Evolutionary conservation across 2,797 vertebrate species (phyloP).

Genomic region (Gymnoscopelus braueri): DNA sequence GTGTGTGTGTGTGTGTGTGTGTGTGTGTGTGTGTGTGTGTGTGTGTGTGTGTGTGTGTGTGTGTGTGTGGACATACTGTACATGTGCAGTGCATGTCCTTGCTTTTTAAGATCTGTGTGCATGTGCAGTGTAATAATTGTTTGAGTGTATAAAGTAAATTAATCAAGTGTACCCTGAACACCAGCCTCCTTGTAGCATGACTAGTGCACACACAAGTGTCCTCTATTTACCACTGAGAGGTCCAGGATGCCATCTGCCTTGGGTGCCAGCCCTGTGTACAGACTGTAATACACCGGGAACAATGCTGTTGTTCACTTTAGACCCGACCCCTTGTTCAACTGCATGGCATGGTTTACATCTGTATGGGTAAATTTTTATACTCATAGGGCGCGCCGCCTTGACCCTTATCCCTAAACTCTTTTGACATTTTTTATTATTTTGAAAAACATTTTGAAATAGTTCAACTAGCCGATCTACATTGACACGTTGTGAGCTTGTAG

Average conservation of each 20-base stretch:
- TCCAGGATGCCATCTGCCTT: conserved; percentile 34
- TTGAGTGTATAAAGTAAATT: conserved; percentile 17
- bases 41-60: too few relatives aligned
- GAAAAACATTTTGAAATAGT: too few relatives aligned
- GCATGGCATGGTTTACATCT: conserved; percentile 45
- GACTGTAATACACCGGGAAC: conserved; percentile 47
- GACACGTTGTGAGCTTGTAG: too few relatives aligned
- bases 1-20: neutral
- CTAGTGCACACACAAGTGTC: conserved; percentile 26
- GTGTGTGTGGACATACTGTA: too few relatives aligned
- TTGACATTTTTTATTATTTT: too few relatives aligned
- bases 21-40: too few relatives aligned
- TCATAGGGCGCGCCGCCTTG: too few relatives aligned
- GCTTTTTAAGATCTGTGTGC: too few relatives aligned
- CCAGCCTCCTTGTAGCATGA: conserved; percentile 19
- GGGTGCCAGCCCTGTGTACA: conserved; percentile 34
- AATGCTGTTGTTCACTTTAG: conserved; percentile 12
- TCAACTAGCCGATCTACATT: too few relatives aligned
- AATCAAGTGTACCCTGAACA: conserved; percentile 30
- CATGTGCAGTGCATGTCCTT: too few relatives aligned
- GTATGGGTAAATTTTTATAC: neutral
- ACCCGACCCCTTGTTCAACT: conserved; percentile 3
- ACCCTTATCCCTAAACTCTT: too few relatives aligned
- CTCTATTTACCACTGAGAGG: conserved; percentile 42
- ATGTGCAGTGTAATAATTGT: neutral